Conservation (phyloP, 2,888 invertebrate genomes). For the Eupithecia dodoneata region DNA sequence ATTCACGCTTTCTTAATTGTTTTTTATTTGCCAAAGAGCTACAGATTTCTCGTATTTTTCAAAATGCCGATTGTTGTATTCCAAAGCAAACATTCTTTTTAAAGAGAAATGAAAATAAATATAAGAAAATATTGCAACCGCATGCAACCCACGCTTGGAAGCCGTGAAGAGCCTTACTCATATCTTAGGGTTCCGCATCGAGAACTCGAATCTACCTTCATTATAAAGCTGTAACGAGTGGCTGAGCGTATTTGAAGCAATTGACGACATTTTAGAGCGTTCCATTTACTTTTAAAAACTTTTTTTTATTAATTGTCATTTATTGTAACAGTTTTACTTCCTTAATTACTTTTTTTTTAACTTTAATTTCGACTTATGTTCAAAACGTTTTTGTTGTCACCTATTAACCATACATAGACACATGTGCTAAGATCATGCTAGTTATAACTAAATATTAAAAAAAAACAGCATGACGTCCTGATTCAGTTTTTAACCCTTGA, state of each 20-base stretch:
- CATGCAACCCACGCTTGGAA: neutral
- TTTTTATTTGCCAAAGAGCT: neutral
- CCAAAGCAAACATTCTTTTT: neutral
- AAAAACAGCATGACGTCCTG: neutral
- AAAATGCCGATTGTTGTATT: neutral
- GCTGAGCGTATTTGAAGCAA: conserved; percentile 39
- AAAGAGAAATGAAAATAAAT: neutral
- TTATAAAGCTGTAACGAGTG: conserved; percentile 11
- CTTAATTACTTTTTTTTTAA: neutral
- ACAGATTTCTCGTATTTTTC: neutral
- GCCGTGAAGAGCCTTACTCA: neutral
- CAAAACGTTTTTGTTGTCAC: neutral
- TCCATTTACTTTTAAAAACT: too few species aligned
- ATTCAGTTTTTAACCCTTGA: neutral
- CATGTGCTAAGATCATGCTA: neutral
- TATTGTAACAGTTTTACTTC: too few species aligned
- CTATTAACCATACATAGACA: neutral
- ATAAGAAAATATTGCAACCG: neutral
- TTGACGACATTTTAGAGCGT: neutral
- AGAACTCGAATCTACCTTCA: neutral
- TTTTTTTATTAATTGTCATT: too few species aligned
- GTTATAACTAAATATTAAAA: neutral
- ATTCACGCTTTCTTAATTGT: conserved; percentile 6
- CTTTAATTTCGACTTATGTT: too few species aligned
- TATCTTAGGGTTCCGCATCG: neutral